Conservation (phyloP, 1,140 invertebrate genomes). For the Trichonephila inaurata region DNA sequence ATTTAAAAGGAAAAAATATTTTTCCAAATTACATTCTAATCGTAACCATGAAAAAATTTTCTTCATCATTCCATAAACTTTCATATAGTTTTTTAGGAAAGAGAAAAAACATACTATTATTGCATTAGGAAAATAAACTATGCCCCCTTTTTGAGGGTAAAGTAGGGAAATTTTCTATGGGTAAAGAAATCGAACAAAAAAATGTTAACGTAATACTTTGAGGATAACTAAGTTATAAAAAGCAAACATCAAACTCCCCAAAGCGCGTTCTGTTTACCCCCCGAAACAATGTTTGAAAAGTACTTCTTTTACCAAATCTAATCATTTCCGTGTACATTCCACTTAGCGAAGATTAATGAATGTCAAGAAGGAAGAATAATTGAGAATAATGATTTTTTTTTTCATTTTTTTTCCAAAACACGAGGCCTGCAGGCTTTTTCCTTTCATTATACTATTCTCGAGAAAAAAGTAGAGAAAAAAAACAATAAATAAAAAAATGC, state of each 20-base stretch:
- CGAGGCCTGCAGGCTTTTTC: slow-evolving; percentile 9
- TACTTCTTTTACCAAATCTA: slow-evolving; percentile 74
- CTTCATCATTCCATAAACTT: slow-evolving; percentile 44
- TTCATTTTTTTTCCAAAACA: neutral
- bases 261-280: slow-evolving; percentile 60
- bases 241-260: slow-evolving; percentile 57
- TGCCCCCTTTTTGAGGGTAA: slow-evolving; percentile 32
- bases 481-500: neutral
- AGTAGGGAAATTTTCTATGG: slow-evolving; percentile 31
- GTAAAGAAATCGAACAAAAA: slow-evolving; percentile 52
- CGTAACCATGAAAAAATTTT: neutral
- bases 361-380: slow-evolving; percentile 70
- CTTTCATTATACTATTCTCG: slow-evolving; percentile 1
- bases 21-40: slow-evolving; percentile 21
- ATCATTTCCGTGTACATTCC: slow-evolving; percentile 73
- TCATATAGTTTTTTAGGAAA: slow-evolving; percentile 27
- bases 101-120: slow-evolving; percentile 40
- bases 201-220: slow-evolving; percentile 64
- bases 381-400: slow-evolving; percentile 70
- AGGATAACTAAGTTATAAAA: slow-evolving; percentile 74
- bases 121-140: slow-evolving; percentile 70
- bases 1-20: neutral
- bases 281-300: slow-evolving; percentile 70
- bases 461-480: neutral
- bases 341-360: slow-evolving; percentile 73